Evolutionary conservation across 2,797 vertebrate species (phyloP).

Genomic region (Avahi laniger): DNA sequence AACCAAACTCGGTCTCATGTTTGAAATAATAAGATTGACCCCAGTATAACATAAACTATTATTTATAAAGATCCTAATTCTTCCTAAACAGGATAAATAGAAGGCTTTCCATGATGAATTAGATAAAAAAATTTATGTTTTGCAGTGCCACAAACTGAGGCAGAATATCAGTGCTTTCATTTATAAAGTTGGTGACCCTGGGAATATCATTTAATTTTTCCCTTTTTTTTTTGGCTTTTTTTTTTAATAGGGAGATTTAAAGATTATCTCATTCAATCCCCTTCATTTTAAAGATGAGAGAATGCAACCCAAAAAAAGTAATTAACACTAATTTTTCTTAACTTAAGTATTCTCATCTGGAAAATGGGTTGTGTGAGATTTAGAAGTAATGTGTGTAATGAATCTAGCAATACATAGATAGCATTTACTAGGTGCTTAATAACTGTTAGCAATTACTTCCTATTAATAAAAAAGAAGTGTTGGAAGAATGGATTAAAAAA

Average conservation of each 20-base stretch:
- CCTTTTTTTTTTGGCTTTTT: neutral
- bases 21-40: neutral
- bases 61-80: neutral
- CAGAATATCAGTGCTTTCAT: neutral
- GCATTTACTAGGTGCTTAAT: neutral
- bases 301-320: too few relatives aligned
- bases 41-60: neutral
- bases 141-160: neutral
- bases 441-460: neutral
- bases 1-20: neutral
- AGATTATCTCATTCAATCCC: too few relatives aligned
- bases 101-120: neutral
- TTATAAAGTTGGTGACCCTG: neutral
- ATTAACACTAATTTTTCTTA: neutral
- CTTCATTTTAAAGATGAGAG: too few relatives aligned
- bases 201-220: neutral
- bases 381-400: neutral
- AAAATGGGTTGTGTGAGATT: neutral
- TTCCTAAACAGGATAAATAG: neutral
- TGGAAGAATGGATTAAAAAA: neutral
- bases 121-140: neutral
- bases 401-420: neutral
- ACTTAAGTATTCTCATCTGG: slow-evolving; percentile 6
- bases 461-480: slow-evolving; percentile 2
- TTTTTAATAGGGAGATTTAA: too few relatives aligned